Evolutionary conservation across 1,140 invertebrate species (phyloP).

Genomic region (Cecropterus lyciades): DNA sequence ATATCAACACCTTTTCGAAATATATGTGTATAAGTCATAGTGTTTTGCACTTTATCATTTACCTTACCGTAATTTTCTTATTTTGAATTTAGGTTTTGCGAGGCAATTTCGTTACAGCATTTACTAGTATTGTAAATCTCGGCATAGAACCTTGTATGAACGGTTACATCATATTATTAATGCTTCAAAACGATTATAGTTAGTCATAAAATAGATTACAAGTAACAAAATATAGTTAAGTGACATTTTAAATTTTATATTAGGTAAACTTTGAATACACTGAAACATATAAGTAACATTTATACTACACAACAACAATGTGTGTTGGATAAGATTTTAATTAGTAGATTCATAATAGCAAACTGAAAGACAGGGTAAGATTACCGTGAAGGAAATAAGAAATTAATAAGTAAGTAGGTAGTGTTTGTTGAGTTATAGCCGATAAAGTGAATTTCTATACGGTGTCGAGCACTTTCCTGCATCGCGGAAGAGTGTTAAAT

Average conservation of each 20-base stretch:
- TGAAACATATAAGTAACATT: not conserved
- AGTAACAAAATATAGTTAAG: no score
- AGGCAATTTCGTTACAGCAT: no score
- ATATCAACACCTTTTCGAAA: slow-evolving; percentile 8
- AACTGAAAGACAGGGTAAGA: not conserved
- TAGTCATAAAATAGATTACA: no score
- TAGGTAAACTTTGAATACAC: not conserved
- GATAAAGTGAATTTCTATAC: not conserved
- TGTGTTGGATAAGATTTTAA: not conserved
- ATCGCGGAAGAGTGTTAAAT: not conserved
- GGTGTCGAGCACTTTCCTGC: not conserved
- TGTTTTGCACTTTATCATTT: no score
- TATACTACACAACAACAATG: not conserved
- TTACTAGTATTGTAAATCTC: no score
- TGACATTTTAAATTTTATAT: not conserved
- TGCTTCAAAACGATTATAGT: no score
- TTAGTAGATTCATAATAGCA: not conserved
- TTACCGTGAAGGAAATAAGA: not conserved
- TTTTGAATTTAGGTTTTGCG: no score
- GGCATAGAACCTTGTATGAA: no score
- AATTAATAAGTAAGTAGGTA: slow-evolving; percentile 1
- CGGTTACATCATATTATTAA: no score
- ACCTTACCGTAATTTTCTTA: no score
- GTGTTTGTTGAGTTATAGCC: not conserved
- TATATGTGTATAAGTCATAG: no score